A percentile compares a stretch with the other conserved stretches of the same genome.
Conservation (phyloP, 2,113 vertebrate species). For the Crotalus viridis region DNA sequence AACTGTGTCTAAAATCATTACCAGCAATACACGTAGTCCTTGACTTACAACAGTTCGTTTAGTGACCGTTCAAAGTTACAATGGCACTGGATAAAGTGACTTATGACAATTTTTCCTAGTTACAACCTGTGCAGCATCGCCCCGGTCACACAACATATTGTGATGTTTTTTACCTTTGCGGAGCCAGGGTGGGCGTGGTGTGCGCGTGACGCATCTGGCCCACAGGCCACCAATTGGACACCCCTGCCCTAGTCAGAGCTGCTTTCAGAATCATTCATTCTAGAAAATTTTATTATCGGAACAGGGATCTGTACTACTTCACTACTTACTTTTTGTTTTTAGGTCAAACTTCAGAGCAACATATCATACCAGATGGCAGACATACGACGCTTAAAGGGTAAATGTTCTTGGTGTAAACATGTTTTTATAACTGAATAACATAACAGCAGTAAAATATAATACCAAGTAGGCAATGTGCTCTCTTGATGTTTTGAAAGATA, state of each 20-base stretch:
- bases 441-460: not conserved
- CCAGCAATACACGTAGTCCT: no score
- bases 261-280: not conserved
- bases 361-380: conserved; percentile 84
- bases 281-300: not conserved
- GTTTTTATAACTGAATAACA: not conserved
- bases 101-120: not conserved
- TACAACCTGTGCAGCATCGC: not conserved
- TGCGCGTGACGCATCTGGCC: no score
- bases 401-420: conserved; percentile 30
- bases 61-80: not conserved
- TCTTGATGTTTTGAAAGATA: not conserved
- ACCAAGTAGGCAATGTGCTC: not conserved
- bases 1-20: not conserved
- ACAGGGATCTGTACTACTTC: not conserved
- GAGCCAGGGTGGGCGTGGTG: no score
- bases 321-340: conserved; percentile 49
- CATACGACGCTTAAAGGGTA: conserved; percentile 89
- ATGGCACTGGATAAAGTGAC: not conserved
- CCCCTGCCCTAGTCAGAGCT: not conserved
- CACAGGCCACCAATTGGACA: no score
- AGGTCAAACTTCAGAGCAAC: conserved; percentile 89
- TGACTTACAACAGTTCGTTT: not conserved
- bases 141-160: not conserved
- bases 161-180: no score